Evolutionary conservation across 2,113 vertebrate species (phyloP).

Genomic region (Zootoca vivipara): DNA sequence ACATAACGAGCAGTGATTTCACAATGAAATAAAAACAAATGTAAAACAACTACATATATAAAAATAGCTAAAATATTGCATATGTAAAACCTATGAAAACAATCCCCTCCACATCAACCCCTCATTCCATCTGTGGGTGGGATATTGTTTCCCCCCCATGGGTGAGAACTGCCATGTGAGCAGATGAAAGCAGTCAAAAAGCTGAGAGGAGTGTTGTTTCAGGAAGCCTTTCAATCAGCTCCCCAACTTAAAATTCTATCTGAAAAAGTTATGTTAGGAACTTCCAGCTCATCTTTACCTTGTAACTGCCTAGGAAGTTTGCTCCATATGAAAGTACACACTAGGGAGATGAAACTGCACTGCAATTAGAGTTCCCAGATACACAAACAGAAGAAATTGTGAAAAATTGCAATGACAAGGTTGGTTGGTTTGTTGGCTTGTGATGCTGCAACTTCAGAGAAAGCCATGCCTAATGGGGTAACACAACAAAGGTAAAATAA

Average conservation of each 20-base stretch:
- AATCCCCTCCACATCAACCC: too few species aligned
- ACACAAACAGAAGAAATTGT: constrained; percentile 60
- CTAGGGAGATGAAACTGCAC: constrained; percentile 58
- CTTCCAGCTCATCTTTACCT: background rate
- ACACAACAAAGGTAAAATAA: constrained; percentile 64
- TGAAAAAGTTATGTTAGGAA: background rate
- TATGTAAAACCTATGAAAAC: too few species aligned
- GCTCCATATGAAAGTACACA: constrained; percentile 67
- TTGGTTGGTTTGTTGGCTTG: constrained; percentile 56
- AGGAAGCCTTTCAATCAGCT: background rate
- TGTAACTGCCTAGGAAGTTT: background rate
- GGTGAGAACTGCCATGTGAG: background rate
- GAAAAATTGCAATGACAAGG: constrained; percentile 68
- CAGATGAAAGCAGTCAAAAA: background rate
- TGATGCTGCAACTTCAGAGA: constrained; percentile 63
- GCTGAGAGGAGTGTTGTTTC: background rate
- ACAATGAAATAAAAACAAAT: too few species aligned
- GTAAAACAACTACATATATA: too few species aligned
- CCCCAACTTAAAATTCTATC: too few species aligned
- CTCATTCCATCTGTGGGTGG: too few species aligned
- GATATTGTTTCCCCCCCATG: too few species aligned
- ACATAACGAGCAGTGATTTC: too few species aligned
- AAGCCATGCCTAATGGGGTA: constrained; percentile 63
- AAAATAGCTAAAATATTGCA: too few species aligned
- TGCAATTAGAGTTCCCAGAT: constrained; percentile 56